Evolutionary conservation across 2,113 vertebrate species (phyloP).

Genomic region (Plestiodon gilberti): DNA sequence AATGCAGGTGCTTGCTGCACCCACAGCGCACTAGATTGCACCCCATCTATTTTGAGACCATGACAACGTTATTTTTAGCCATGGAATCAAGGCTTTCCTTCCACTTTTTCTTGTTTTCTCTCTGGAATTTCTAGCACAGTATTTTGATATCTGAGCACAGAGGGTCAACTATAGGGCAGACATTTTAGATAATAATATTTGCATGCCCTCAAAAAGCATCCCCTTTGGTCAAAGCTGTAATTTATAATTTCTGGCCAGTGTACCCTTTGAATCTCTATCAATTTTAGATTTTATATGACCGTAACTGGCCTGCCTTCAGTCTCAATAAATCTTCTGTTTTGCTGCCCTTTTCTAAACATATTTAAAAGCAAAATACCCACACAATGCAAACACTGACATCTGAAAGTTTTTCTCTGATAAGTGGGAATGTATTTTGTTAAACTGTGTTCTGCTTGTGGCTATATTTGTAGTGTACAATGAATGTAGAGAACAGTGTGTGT

Average conservation of each 20-base stretch:
- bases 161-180: conserved; percentile 59
- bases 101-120: conserved; percentile 33
- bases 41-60: not conserved
- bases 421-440: conserved; percentile 6
- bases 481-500: not conserved
- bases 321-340: conserved; percentile 14
- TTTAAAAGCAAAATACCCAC: conserved; percentile 24
- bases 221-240: conserved; percentile 54
- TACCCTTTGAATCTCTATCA: conserved; percentile 18
- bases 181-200: conserved; percentile 52
- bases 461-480: not conserved
- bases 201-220: conserved; percentile 54
- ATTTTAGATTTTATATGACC: not conserved
- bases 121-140: conserved; percentile 54
- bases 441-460: not conserved
- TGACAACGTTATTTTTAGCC: conserved; percentile 35
- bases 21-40: not conserved
- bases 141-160: conserved; percentile 62
- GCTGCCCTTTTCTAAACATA: not conserved
- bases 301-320: conserved; percentile 14
- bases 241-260: conserved; percentile 52
- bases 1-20: too few relatives aligned
- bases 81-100: conserved; percentile 1
- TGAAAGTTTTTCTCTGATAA: conserved; percentile 15
- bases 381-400: conserved; percentile 22